phyloP scores from a whole-genome alignment of 2,888 invertebrate genomes.

The Leistus spinibarbis region DNA sequence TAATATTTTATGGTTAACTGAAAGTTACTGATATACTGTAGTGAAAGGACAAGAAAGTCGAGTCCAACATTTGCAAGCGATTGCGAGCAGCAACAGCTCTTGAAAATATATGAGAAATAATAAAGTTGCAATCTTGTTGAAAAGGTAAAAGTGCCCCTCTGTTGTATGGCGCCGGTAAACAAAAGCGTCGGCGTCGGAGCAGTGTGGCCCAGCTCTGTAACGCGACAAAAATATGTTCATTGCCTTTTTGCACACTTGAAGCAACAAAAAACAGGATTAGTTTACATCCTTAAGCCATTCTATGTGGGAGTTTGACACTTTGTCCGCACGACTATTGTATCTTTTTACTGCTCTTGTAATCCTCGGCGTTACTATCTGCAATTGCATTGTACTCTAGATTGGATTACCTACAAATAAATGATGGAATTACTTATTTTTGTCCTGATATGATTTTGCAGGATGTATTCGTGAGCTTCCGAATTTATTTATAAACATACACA shows the following conservation, averaged over 20 bases:
- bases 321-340: not conserved
- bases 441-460: no score
- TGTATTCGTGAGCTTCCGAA: no score
- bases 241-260: not conserved
- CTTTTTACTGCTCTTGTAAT: not conserved
- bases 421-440: no score
- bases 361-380: not conserved
- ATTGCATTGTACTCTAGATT: not conserved
- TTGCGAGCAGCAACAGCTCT: slow-evolving; percentile 12
- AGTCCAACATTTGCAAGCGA: no score
- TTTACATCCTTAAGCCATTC: not conserved
- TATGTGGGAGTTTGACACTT: not conserved
- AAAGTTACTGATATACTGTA: no score
- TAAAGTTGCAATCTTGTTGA: slow-evolving; percentile 25
- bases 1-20: no score
- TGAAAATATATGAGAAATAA: slow-evolving; percentile 31
- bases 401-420: no score
- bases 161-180: not conserved
- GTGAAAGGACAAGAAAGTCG: no score
- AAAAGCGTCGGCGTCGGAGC: not conserved
- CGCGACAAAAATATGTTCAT: not conserved
- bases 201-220: no score
- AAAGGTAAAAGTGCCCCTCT: not conserved
- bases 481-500: no score
- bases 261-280: not conserved